These are phyloP conservation scores for Sitta carolinensis DNA, from an alignment of 2,797 vertebrate genomes.

Conservation along the genomic window DNA sequence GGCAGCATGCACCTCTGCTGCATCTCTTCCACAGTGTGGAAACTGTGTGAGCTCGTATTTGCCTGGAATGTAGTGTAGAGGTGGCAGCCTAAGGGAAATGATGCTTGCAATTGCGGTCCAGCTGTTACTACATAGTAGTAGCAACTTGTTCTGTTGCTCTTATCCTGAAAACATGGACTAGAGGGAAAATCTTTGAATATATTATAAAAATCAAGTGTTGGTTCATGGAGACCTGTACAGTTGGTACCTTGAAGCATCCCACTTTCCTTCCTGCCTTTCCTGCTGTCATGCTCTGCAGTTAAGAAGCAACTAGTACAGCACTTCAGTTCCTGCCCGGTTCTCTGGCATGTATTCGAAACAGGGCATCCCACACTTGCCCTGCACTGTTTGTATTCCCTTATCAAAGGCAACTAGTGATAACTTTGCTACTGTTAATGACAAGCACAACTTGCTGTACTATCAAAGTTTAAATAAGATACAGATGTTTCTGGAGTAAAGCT, in stretches of 20 bases:
- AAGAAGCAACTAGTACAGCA: background rate
- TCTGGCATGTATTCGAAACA: background rate
- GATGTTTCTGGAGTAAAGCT: background rate
- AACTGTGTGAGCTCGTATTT: background rate
- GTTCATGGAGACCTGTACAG: background rate
- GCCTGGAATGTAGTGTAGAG: background rate
- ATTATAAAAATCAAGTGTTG: background rate
- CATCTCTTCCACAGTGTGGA: background rate
- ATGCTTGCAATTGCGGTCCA: background rate
- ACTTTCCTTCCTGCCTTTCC: background rate
- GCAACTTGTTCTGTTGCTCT: background rate
- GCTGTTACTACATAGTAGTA: background rate
- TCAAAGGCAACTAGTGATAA: slow-evolving; percentile 46
- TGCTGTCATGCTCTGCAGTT: background rate
- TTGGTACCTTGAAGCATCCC: background rate
- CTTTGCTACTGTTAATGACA: slow-evolving; percentile 24
- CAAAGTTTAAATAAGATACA: slow-evolving; percentile 64
- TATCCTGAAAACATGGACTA: background rate
- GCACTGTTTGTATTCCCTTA: slow-evolving; percentile 57
- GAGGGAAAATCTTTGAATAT: background rate
- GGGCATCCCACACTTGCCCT: background rate
- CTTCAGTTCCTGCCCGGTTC: background rate
- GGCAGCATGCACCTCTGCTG: background rate
- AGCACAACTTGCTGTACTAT: slow-evolving; percentile 33
- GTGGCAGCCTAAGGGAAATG: background rate